These are phyloP conservation scores for Tenthredo amoena DNA, from an alignment of 2,888 invertebrate species.

Conservation along the genomic window DNA sequence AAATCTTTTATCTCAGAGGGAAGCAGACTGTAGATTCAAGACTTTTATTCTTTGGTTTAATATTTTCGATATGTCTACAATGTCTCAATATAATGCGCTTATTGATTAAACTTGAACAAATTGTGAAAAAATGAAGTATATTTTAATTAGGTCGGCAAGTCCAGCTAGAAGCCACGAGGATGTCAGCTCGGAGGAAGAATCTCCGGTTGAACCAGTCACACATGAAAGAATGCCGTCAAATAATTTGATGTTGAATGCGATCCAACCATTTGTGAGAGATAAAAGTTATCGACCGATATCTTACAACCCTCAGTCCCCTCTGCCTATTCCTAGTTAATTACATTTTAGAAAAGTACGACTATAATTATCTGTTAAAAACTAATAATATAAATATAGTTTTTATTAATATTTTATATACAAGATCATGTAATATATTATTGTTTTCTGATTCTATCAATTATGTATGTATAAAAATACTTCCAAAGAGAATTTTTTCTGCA, in stretches of 20 bases:
- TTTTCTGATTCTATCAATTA: slow-evolving; percentile 49
- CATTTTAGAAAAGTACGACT: slow-evolving; percentile 35
- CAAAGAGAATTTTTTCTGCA: slow-evolving; percentile 49
- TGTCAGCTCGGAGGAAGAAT: slow-evolving; percentile 67
- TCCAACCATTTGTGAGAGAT: slow-evolving; percentile 75
- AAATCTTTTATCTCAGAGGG: not conserved
- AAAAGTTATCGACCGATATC: slow-evolving; percentile 78
- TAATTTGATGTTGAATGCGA: slow-evolving; percentile 68
- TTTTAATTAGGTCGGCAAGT: slow-evolving; percentile 70
- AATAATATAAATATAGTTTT: slow-evolving; percentile 24
- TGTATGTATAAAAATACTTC: slow-evolving; percentile 49
- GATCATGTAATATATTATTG: slow-evolving; percentile 47
- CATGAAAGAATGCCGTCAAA: slow-evolving; percentile 64
- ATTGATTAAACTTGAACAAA: not conserved
- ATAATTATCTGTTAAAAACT: slow-evolving; percentile 30
- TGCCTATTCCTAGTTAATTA: slow-evolving; percentile 58
- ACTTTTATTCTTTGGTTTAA: not conserved
- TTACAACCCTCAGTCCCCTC: slow-evolving; percentile 75
- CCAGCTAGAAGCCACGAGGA: slow-evolving; percentile 68
- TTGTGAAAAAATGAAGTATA: slow-evolving; percentile 61
- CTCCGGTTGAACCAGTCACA: slow-evolving; percentile 66
- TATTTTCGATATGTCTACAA: slow-evolving; percentile 14
- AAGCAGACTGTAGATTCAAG: slow-evolving; percentile 8
- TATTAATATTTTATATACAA: slow-evolving; percentile 50
- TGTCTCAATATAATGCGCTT: not conserved